A percentile compares a stretch with the other conserved stretches of the same genome.
These are phyloP conservation scores for Xenopus tropicalis DNA, from an alignment of 2,113 vertebrate genomes.

Conservation along the genomic window UCB_Xtro_10.0 CM004446.2:131819501-131820000, in stretches of 20 bases:
- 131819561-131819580: conserved; percentile 77
- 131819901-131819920: too few relatives aligned
- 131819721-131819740: conserved; percentile 79
- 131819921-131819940: too few relatives aligned
- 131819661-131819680: conserved; percentile 86
- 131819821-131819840: conserved; percentile 66
- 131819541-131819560: conserved; percentile 3
- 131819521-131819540: too few relatives aligned
- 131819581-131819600: conserved; percentile 82
- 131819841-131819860: neutral
- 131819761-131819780: conserved; percentile 82
- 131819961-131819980: too few relatives aligned
- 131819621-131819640: conserved; percentile 84
- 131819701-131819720: conserved; percentile 83
- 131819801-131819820: conserved; percentile 85
- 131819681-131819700: conserved; percentile 79
- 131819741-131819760: conserved; percentile 67
- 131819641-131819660: conserved; percentile 89
- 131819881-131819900: too few relatives aligned
- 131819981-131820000: too few relatives aligned
- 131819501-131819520: too few relatives aligned
- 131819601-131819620: conserved; percentile 86
- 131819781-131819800: conserved; percentile 88
- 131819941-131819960: too few relatives aligned
- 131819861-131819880: neutral